Evolutionary conservation across 2,797 vertebrate species (phyloP).

Genomic region (Psittacula derbiana): DNA sequence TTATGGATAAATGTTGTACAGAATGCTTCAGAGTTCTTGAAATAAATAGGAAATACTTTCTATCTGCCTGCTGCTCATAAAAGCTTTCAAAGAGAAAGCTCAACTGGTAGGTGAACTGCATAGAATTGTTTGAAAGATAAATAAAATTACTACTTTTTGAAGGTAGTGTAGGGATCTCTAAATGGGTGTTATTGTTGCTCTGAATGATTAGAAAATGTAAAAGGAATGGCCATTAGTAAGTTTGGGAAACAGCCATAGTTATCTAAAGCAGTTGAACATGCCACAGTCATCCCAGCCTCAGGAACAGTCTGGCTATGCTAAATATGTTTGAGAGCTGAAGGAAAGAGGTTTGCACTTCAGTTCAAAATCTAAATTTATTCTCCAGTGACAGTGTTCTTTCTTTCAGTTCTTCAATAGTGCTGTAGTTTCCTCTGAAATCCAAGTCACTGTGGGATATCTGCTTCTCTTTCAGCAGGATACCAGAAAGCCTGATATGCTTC

Average conservation of each 20-base stretch:
- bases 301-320: neutral
- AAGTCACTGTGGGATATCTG: neutral
- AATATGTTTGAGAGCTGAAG: neutral
- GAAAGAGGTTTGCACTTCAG: neutral
- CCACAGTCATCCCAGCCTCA: neutral
- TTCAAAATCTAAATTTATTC: neutral
- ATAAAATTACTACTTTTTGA: neutral
- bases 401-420: neutral
- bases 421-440: conserved; percentile 24
- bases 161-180: neutral
- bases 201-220: neutral
- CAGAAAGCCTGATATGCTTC: neutral
- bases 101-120: neutral
- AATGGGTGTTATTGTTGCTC: neutral
- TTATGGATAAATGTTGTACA: neutral
- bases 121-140: neutral
- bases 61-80: neutral
- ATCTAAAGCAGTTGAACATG: neutral
- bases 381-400: neutral
- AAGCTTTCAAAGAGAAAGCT: neutral
- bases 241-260: neutral
- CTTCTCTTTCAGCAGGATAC: neutral
- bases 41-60: neutral
- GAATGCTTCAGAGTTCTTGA: neutral
- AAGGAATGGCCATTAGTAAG: neutral